Evolutionary conservation across 2,888 invertebrate genomes (phyloP), one percentile per base, ranked within the genome.

Genomic region (Plagodis dolabraria): DNA sequence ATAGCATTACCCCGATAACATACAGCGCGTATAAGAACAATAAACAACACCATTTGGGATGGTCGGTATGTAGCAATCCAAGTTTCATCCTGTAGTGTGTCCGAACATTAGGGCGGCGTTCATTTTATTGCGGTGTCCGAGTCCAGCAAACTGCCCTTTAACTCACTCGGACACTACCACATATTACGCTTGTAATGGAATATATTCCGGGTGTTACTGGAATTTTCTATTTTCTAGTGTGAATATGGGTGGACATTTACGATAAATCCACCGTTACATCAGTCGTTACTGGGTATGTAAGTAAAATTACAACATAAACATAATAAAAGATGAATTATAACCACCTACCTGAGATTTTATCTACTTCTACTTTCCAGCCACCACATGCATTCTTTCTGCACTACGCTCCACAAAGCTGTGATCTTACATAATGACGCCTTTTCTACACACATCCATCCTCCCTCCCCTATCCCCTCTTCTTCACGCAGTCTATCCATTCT

Each of bases 61-160:
- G 47, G 34, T 57, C 53, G 50, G 55, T 44, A 49, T 65, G 60
- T 63, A 59, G 62, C 67, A 69, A 69, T 65, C 61, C 63, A 57
- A 62, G 64, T 65, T 67, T 63, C 60, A 67, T 64, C 36, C 68
- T 61, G 64, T 63, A 61, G 53, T 74, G 75, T 75, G 74, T 79
- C 72, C 70, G 69, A 75, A 76, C 79, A 78, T 82, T 79, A 77
- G 65, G 75, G 68, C 64, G 63, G 72, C 65, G 80, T 80, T 78
- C 78, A 77, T 83, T 82, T 83, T 82, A 82, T 79, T 79, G 79
- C 72, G 75, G 77, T 75, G 74, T 71, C 74, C 73, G 70, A 75
- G 69, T 65, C 68, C 65, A 68, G 68, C 71, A 76, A 79, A 80
- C 77, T 75, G 70, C 71, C 77, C 70, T 75, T 78, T 79, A 81